These are phyloP conservation scores for Jordanella pulchra DNA, from an alignment of 2,797 vertebrate genomes.

Conservation along the genomic window DNA sequence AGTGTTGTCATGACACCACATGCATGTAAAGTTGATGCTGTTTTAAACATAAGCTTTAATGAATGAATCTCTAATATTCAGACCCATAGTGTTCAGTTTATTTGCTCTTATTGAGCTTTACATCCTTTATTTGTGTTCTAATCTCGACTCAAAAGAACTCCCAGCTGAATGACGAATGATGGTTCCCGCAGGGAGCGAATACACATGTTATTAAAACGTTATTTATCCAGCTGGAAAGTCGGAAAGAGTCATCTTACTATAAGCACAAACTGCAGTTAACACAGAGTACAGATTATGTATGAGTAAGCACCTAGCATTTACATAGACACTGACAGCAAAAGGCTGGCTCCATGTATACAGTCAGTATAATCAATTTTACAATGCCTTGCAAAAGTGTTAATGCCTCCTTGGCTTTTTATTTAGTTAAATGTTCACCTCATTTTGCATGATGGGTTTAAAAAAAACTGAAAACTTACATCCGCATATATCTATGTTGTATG, in stretches of 20 bases:
- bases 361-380: constrained; percentile 3
- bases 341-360: constrained; percentile 10
- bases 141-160: constrained; percentile 38
- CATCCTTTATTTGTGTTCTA: constrained; percentile 34
- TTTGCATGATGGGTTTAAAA: too few species aligned
- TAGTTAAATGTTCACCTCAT: too few species aligned
- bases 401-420: too few species aligned
- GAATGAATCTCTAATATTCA: neutral
- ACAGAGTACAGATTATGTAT: constrained; percentile 47
- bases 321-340: constrained; percentile 49
- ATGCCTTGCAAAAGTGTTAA: too few species aligned
- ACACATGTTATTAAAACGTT: constrained; percentile 47
- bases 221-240: constrained; percentile 77
- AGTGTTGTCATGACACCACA: constrained; percentile 31
- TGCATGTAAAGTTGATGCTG: neutral
- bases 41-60: neutral
- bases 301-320: constrained; percentile 49
- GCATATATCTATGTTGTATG: too few species aligned
- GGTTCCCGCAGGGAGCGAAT: constrained; percentile 26
- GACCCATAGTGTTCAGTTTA: constrained; percentile 22
- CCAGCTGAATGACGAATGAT: constrained; percentile 35
- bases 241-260: constrained; percentile 53
- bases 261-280: constrained; percentile 61
- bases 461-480: too few species aligned
- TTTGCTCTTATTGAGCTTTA: constrained; percentile 7